Evolutionary conservation across 2,888 invertebrate species (phyloP).

Genomic region (Agrotis segetum): DNA sequence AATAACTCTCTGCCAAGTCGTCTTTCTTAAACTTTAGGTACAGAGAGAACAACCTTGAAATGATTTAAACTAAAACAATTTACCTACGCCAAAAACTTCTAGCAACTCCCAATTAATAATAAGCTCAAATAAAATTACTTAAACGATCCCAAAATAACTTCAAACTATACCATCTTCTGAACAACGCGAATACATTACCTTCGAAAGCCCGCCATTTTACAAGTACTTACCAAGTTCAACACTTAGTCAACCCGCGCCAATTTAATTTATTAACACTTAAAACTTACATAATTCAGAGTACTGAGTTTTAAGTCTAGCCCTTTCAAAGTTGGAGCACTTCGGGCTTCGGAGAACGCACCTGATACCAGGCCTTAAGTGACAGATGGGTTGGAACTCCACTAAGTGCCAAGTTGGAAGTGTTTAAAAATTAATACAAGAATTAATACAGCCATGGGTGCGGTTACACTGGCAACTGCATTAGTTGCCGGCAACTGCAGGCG

Average conservation of each 20-base stretch:
- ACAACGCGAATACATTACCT: slow-evolving; percentile 27
- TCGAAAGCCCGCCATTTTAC: slow-evolving; percentile 41
- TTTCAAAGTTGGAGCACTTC: slow-evolving; percentile 60
- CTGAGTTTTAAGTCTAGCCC: slow-evolving; percentile 63
- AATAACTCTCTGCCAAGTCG: background rate
- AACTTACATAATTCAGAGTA: slow-evolving; percentile 62
- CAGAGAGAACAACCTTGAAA: background rate
- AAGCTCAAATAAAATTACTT: slow-evolving; percentile 28
- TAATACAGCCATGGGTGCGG: slow-evolving; percentile 1
- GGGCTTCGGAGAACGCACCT: slow-evolving; percentile 60
- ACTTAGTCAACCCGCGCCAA: slow-evolving; percentile 51
- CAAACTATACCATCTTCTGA: slow-evolving; percentile 6
- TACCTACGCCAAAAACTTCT: background rate
- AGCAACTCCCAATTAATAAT: background rate
- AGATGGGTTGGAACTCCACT: slow-evolving; percentile 52
- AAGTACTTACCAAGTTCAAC: slow-evolving; percentile 53
- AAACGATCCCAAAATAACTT: slow-evolving; percentile 26
- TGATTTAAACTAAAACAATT: background rate
- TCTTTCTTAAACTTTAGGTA: background rate
- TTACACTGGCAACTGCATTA: background rate
- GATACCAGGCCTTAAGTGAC: slow-evolving; percentile 61
- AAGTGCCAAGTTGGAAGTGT: slow-evolving; percentile 51
- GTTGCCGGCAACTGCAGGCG: background rate
- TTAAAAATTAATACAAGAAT: slow-evolving; percentile 60
- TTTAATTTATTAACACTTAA: slow-evolving; percentile 65